Evolutionary conservation across 2,888 invertebrate species (phyloP), one percentile per base, ranked within the genome.

Genomic region (Drosophila nigritarsus): DNA sequence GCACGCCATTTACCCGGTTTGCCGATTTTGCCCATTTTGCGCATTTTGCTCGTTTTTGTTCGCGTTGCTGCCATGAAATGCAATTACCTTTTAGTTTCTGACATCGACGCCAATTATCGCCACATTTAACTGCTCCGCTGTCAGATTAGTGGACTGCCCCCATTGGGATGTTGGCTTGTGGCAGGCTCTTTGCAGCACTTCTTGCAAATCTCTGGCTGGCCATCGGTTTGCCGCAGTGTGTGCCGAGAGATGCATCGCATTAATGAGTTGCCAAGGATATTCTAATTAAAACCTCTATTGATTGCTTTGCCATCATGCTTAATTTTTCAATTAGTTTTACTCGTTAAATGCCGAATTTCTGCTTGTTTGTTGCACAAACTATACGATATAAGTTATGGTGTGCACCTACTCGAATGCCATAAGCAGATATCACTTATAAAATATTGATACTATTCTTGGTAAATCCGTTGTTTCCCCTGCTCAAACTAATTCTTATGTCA

Each of bases 81-180:
- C 79, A 87, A 87, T 87, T 87, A 85, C 79, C 73, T 55, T 69
- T 51, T 34, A 29, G 36, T 49, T 65, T 80, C 80, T 70, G 80
- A 79, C 70, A 78, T 75, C 80, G 76, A 59, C 66, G 80, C 61
- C 78, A 78, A 80, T 78, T 78, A 78, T 75, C 76, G 71, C 80
- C 64, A 62, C 64, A 71, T 75, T 78, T 80, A 80, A 75, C 78
- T 64, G 59, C 27, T 34, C 29, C 48, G 2, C 27, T 38, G 50
- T 55, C 54, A 55, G 18, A 55, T n/a, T 36, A 54, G 36, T 54
- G 45, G 15, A 45, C 20, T 36, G 3, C 11, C 54, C 15, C 18
- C 6, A 7, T 20, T 11, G 32, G n/a, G 8, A 20, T 20, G 51
- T 18, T 24, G 55, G 13, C 30, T n/a, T 30, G 36, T n/a, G 13